Percentiles rank a stretch among this genome's conserved stretches.
phyloP scores from a whole-genome alignment of 1,140 invertebrate species.

The Platorchestia sp. region DNA sequence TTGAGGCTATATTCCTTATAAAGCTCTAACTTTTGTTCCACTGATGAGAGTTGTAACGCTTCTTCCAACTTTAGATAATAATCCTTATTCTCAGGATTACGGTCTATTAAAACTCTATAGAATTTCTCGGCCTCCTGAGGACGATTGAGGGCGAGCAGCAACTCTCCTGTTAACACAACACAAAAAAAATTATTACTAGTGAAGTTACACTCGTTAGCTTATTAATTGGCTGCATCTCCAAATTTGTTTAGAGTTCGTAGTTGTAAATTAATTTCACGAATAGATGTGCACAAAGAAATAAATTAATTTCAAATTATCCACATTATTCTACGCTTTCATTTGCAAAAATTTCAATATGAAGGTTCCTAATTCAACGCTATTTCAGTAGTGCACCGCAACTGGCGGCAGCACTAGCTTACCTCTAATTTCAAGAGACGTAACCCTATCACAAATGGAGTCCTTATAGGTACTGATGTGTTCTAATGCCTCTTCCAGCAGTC shows the following conservation, averaged over 20 bases:
- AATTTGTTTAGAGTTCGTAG: background rate
- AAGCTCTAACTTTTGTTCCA: constrained; percentile 84
- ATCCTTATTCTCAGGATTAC: constrained; percentile 95
- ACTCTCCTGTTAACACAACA: constrained; percentile 71
- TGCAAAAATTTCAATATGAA: too few relatives aligned
- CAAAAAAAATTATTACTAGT: background rate
- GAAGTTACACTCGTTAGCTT: too few relatives aligned
- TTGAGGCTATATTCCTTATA: constrained; percentile 83
- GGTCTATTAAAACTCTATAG: constrained; percentile 86
- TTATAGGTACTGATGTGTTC: constrained; percentile 89
- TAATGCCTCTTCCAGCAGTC: constrained; percentile 84
- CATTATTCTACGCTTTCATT: too few relatives aligned
- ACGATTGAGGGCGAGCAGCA: constrained; percentile 79
- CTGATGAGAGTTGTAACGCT: constrained; percentile 79
- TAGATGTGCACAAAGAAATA: too few relatives aligned
- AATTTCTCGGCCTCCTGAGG: constrained; percentile 84
- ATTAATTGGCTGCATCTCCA: too few relatives aligned
- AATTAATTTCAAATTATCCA: too few relatives aligned
- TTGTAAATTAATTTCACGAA: background rate
- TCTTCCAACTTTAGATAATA: constrained; percentile 93
- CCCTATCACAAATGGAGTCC: constrained; percentile 92
- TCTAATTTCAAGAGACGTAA: constrained; percentile 90
- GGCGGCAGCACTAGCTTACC: constrained; percentile 72
- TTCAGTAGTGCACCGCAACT: background rate
- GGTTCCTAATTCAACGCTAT: too few relatives aligned